phyloP scores from a whole-genome alignment of 1,140 invertebrate species.

The Ectropis grisescens region DNA sequence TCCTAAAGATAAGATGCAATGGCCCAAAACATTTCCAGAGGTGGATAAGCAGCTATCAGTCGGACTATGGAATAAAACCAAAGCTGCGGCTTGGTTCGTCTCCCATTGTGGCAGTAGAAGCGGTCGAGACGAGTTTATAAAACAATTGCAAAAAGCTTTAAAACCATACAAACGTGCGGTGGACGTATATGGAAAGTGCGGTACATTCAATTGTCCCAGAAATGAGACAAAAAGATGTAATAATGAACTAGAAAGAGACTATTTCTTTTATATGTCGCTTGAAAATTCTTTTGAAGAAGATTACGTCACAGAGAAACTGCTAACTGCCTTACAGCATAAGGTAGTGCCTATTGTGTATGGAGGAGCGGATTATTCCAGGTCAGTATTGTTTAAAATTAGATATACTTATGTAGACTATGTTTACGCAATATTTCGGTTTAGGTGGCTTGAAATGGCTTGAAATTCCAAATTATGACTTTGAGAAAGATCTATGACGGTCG shows the following conservation, averaged over 20 bases:
- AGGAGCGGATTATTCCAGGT: slow-evolving; percentile 50
- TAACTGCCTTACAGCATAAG: slow-evolving; percentile 58
- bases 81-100: slow-evolving; percentile 76
- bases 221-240: slow-evolving; percentile 43
- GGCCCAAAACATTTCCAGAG: slow-evolving; percentile 20
- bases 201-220: slow-evolving; percentile 39
- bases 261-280: slow-evolving; percentile 79
- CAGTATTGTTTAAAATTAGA: not conserved
- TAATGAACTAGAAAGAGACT: slow-evolving; percentile 57
- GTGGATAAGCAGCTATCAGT: slow-evolving; percentile 19
- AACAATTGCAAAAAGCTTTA: slow-evolving; percentile 71
- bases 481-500: not conserved
- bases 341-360: slow-evolving; percentile 70
- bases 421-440: not conserved
- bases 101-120: slow-evolving; percentile 75
- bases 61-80: slow-evolving; percentile 43
- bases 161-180: slow-evolving; percentile 46
- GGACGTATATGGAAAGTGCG: slow-evolving; percentile 80
- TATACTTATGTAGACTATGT: not conserved
- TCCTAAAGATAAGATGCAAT: slow-evolving; percentile 39
- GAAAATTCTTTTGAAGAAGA: slow-evolving; percentile 76
- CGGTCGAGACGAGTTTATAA: slow-evolving; percentile 71
- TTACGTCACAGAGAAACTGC: slow-evolving; percentile 78
- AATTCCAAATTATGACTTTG: too few relatives aligned
- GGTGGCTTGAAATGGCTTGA: not conserved